phyloP scores from a whole-genome alignment of 1,140 invertebrate genomes.

The Cardiocondyla obscurior region DNA sequence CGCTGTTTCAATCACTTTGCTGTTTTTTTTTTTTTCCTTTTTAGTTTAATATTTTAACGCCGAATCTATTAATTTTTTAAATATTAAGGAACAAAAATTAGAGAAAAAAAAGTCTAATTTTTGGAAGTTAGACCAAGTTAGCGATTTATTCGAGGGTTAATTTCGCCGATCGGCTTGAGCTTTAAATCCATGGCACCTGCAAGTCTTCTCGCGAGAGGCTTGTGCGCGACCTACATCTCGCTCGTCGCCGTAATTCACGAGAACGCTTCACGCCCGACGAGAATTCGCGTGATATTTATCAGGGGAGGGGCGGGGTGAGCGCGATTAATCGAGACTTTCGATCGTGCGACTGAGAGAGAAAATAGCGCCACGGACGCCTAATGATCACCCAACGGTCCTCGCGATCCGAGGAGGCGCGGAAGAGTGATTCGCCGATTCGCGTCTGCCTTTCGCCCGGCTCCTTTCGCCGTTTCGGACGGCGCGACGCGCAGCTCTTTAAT shows the following conservation, averaged over 20 bases:
- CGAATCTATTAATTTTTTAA: too few species aligned
- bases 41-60: too few species aligned
- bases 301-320: neutral
- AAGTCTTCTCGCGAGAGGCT: neutral
- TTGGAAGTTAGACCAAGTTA: too few species aligned
- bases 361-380: slow-evolving; percentile 36
- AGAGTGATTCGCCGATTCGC: slow-evolving; percentile 24
- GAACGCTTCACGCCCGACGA: neutral
- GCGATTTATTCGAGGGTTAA: too few species aligned
- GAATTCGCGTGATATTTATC: neutral
- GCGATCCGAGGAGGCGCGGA: slow-evolving; percentile 41
- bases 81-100: too few species aligned
- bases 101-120: too few species aligned
- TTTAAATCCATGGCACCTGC: too few species aligned
- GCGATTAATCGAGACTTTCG: slow-evolving; percentile 37
- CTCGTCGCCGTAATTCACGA: neutral
- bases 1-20: too few species aligned
- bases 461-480: slow-evolving; percentile 46
- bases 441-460: slow-evolving; percentile 24
- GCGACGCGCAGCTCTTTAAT: slow-evolving; percentile 26
- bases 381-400: slow-evolving; percentile 35
- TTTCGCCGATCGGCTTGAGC: too few species aligned
- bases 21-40: too few species aligned
- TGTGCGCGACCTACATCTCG: neutral
- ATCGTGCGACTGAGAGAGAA: slow-evolving; percentile 42